phyloP scores from a whole-genome alignment of 1,140 invertebrate genomes.

The Zaprionus ornatus region DNA sequence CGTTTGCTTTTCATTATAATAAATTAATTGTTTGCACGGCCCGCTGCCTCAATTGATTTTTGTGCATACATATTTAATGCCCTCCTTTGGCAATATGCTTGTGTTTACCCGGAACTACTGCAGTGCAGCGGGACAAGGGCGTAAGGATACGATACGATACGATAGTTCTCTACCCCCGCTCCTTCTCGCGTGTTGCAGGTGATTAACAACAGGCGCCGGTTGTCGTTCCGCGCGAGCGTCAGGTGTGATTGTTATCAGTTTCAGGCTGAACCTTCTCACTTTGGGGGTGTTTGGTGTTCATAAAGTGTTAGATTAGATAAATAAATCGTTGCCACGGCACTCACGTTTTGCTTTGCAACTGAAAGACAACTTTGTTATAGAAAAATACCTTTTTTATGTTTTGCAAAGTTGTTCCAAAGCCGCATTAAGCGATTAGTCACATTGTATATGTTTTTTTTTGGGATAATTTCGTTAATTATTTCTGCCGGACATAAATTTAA shows the following conservation, averaged over 20 bases:
- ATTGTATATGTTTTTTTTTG: neutral
- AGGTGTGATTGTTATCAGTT: slow-evolving; percentile 56
- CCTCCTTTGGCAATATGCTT: slow-evolving; percentile 30
- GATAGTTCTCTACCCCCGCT: neutral
- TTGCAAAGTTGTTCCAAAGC: neutral
- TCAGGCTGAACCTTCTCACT: slow-evolving; percentile 24
- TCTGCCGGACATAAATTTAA: neutral
- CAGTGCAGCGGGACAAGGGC: neutral
- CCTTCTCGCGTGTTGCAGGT: slow-evolving; percentile 58
- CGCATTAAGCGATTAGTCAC: neutral
- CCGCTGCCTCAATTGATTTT: slow-evolving; percentile 39
- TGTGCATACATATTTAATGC: slow-evolving; percentile 60
- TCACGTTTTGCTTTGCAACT: neutral
- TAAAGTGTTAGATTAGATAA: slow-evolving; percentile 26
- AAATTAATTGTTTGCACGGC: slow-evolving; percentile 58
- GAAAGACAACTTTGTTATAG: neutral
- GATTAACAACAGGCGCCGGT: slow-evolving; percentile 51
- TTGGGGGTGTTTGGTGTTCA: slow-evolving; percentile 8
- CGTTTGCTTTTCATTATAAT: slow-evolving; percentile 71
- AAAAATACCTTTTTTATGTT: neutral
- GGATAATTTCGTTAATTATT: neutral
- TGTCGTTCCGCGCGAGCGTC: slow-evolving; percentile 14
- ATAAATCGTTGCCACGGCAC: neutral
- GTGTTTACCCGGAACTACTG: slow-evolving; percentile 36
- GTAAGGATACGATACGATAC: neutral